Conservation (phyloP, 2,797 vertebrate genomes). For the Alcedo atthis region DNA sequence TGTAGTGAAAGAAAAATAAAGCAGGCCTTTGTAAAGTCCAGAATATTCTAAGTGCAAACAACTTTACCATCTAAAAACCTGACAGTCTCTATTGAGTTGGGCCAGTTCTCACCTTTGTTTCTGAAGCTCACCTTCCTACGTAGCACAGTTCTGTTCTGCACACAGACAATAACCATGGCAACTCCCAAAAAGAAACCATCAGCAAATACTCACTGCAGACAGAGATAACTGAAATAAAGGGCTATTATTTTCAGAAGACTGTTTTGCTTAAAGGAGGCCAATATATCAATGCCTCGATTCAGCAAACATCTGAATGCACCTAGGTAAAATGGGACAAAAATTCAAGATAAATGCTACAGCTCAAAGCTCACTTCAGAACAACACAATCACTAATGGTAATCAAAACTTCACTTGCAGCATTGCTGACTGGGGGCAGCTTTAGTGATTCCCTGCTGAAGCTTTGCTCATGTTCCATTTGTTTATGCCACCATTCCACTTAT, state of each 20-base stretch:
- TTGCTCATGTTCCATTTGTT: neutral
- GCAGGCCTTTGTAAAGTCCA: neutral
- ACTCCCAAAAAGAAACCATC: neutral
- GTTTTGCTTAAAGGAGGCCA: neutral
- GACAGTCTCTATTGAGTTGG: neutral
- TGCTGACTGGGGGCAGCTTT: neutral
- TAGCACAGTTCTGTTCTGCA: neutral
- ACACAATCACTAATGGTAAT: neutral
- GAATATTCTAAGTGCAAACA: neutral
- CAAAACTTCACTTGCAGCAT: neutral
- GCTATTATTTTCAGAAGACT: neutral
- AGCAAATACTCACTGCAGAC: neutral
- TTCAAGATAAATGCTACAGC: neutral
- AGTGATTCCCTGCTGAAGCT: neutral
- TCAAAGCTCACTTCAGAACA: neutral
- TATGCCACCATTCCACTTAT: neutral
- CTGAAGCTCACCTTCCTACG: neutral
- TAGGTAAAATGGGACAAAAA: neutral
- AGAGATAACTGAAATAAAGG: slow-evolving; percentile 13
- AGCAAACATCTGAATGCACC: neutral
- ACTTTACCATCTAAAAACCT: neutral
- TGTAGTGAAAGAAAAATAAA: neutral
- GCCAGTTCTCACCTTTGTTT: neutral
- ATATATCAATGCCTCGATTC: neutral
- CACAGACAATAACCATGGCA: neutral